phyloP scores from a whole-genome alignment of 2,797 vertebrate species.

The Nannoperca obscura region DNA sequence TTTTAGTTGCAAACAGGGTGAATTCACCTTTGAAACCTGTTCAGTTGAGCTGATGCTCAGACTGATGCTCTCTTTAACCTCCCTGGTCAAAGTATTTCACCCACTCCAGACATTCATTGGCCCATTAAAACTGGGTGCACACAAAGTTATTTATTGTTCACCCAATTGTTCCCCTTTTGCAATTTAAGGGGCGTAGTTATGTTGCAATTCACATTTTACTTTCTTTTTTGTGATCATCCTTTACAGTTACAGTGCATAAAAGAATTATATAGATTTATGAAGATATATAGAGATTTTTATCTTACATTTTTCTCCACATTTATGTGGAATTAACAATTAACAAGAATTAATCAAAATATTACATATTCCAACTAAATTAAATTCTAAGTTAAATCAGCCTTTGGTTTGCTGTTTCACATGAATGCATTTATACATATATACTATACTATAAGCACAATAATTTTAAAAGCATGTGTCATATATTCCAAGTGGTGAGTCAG shows the following conservation, averaged over 20 bases:
- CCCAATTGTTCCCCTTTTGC: neutral
- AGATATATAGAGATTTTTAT: neutral
- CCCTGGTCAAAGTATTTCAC: slow-evolving; percentile 35
- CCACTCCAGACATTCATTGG: slow-evolving; percentile 30
- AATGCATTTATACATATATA: neutral
- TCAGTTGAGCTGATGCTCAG: slow-evolving; percentile 21
- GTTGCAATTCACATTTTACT: neutral
- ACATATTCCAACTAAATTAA: neutral
- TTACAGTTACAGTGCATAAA: neutral
- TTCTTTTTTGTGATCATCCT: neutral
- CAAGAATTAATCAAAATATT: neutral
- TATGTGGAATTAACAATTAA: neutral
- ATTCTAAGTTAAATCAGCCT: neutral
- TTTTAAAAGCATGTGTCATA: neutral
- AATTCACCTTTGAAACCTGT: slow-evolving; percentile 11
- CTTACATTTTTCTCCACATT: neutral
- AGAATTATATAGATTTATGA: neutral
- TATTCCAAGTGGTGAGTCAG: slow-evolving; percentile 3
- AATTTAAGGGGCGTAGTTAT: neutral
- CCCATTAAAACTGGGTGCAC: slow-evolving; percentile 26
- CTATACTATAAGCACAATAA: too few species aligned
- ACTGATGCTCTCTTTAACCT: slow-evolving; percentile 30
- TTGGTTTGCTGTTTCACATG: neutral
- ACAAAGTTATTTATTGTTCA: slow-evolving; percentile 40
- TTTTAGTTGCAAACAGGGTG: neutral